phyloP scores from a whole-genome alignment of 2,797 vertebrate genomes.

The Gymnodraco acuticeps region DNA sequence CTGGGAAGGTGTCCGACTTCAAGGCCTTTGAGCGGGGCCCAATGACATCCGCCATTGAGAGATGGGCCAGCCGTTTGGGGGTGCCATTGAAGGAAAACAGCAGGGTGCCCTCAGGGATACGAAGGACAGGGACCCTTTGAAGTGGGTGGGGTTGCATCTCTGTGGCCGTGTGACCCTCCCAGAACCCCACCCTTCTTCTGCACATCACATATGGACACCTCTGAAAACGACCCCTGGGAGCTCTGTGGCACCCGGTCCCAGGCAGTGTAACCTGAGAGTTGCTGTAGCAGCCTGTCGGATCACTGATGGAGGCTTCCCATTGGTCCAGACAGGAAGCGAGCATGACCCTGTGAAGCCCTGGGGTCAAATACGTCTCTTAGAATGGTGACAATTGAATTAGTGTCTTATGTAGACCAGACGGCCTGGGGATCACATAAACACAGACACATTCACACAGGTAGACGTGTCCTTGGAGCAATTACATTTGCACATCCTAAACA shows the following conservation, averaged over 20 bases:
- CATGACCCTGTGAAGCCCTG: slow-evolving; percentile 69
- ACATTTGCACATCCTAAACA: slow-evolving; percentile 26
- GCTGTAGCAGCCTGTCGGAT: slow-evolving; percentile 69
- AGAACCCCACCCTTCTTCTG: slow-evolving; percentile 56
- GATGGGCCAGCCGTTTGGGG: slow-evolving; percentile 23
- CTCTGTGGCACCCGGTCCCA: slow-evolving; percentile 46
- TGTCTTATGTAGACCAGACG: slow-evolving; percentile 68
- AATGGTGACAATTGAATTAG: slow-evolving; percentile 83
- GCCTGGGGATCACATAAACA: slow-evolving; percentile 50
- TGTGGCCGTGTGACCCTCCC: slow-evolving; percentile 47
- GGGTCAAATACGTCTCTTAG: slow-evolving; percentile 66
- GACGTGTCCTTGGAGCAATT: slow-evolving; percentile 43
- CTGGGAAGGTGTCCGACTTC: slow-evolving; percentile 73
- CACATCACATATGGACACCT: slow-evolving; percentile 77
- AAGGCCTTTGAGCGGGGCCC: slow-evolving; percentile 54
- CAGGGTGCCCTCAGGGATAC: slow-evolving; percentile 62
- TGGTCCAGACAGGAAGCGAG: slow-evolving; percentile 78
- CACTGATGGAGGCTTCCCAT: slow-evolving; percentile 65
- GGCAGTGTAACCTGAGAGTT: slow-evolving; percentile 69
- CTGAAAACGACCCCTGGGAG: slow-evolving; percentile 44
- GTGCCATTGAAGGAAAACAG: slow-evolving; percentile 39
- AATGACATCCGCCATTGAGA: slow-evolving; percentile 49
- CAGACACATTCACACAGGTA: slow-evolving; percentile 51
- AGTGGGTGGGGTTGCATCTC: slow-evolving; percentile 55
- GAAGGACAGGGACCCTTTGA: slow-evolving; percentile 71